A percentile compares a stretch with the other conserved stretches of the same genome.
These are phyloP conservation scores for Bombus affinis DNA, from an alignment of 1,140 invertebrate genomes.

Conservation along the genomic window DNA sequence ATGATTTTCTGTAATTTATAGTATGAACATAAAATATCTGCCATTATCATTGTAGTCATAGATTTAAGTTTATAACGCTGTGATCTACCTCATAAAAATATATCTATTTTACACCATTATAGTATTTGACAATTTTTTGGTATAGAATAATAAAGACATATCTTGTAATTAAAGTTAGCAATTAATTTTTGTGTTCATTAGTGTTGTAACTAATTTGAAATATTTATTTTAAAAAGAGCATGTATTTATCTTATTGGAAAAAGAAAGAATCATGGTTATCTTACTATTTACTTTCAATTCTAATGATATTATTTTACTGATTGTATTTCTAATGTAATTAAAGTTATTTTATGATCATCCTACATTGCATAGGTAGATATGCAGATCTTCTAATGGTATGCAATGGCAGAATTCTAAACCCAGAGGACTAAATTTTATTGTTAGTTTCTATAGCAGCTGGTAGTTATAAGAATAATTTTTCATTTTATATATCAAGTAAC, in stretches of 20 bases:
- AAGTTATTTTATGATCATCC: constrained; percentile 37
- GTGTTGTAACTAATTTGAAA: neutral
- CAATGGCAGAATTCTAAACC: constrained; percentile 63
- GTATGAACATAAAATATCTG: constrained; percentile 72
- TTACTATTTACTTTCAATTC: constrained; percentile 15
- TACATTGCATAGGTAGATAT: constrained; percentile 58
- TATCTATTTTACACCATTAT: constrained; percentile 43
- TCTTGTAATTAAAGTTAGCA: constrained; percentile 5
- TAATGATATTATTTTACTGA: constrained; percentile 48
- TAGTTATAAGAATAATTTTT: constrained; percentile 69
- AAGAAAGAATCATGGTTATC: constrained; percentile 12
- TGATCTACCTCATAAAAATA: constrained; percentile 51
- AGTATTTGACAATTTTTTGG: constrained; percentile 19
- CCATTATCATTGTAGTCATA: constrained; percentile 61
- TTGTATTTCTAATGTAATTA: constrained; percentile 45
- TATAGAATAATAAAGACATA: constrained; percentile 27
- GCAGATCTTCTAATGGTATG: constrained; percentile 52
- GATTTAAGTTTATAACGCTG: constrained; percentile 37
- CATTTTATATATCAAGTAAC: constrained; percentile 53
- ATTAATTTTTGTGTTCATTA: constrained; percentile 8
- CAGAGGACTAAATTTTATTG: constrained; percentile 47
- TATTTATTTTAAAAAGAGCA: neutral
- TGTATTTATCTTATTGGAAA: neutral
- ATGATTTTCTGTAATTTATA: constrained; percentile 37
- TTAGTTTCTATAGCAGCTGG: constrained; percentile 41